phyloP scores from a whole-genome alignment of 2,113 vertebrate genomes.

The Epinephelus cyanopodus region DNA sequence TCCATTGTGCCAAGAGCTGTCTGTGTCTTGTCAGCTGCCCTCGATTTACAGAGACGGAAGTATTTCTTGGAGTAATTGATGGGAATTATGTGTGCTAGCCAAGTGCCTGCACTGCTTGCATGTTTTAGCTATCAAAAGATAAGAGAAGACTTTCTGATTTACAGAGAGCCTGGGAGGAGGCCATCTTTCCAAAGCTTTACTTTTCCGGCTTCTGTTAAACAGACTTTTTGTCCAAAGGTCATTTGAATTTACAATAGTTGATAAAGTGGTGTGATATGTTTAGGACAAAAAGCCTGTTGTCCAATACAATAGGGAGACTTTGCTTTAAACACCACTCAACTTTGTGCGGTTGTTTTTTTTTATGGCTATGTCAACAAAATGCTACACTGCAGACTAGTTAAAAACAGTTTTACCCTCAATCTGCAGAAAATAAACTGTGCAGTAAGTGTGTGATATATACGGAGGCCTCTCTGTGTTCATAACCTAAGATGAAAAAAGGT shows the following conservation, averaged over 20 bases:
- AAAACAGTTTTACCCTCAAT: neutral
- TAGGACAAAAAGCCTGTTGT: neutral
- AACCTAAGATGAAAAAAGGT: too few species aligned
- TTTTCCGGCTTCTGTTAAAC: conserved; percentile 45
- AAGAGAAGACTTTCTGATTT: conserved; percentile 72
- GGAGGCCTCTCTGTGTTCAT: too few species aligned
- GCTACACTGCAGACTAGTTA: neutral
- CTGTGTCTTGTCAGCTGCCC: conserved; percentile 72
- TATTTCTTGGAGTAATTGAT: conserved; percentile 76
- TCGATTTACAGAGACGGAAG: conserved; percentile 75
- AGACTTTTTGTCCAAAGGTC: neutral
- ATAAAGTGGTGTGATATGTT: neutral
- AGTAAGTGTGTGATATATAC: neutral
- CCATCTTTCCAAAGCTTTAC: conserved; percentile 53
- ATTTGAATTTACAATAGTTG: conserved; percentile 4
- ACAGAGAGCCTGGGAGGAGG: conserved; percentile 59
- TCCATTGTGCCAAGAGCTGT: conserved; percentile 74
- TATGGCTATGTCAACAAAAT: neutral
- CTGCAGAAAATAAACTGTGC: neutral
- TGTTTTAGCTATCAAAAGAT: conserved; percentile 80
- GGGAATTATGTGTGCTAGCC: conserved; percentile 70
- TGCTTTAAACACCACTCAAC: neutral
- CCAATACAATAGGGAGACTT: neutral
- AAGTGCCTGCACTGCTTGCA: conserved; percentile 66
- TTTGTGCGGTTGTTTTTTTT: neutral